Percentiles rank a stretch among this genome's conserved stretches.
Evolutionary conservation across 37 sponge, comb jelly and placozoan species (phyloP).

Genomic region (Diacarnus erythraeanus): DNA sequence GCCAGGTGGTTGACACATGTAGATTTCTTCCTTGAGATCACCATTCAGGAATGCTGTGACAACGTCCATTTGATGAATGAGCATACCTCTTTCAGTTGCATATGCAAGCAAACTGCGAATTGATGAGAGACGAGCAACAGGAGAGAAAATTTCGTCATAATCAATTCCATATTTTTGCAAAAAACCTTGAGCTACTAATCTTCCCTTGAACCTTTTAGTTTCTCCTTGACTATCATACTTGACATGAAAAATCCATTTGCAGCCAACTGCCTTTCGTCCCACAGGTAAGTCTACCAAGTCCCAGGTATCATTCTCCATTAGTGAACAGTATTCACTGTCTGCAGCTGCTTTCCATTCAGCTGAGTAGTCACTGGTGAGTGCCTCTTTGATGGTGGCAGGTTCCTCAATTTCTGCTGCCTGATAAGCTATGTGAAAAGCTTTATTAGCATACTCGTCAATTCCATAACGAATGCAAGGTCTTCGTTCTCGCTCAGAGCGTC

Average conservation of each 20-base stretch:
- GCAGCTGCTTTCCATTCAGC: constrained; percentile 51
- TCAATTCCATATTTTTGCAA: constrained; percentile 50
- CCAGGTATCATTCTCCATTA: constrained; percentile 55
- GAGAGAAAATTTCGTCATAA: constrained; percentile 58
- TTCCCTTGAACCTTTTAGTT: constrained; percentile 36
- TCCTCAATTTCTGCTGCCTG: background rate
- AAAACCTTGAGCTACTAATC: constrained; percentile 60
- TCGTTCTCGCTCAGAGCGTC: constrained; percentile 2
- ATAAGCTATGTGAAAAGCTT: background rate
- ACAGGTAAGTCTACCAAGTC: constrained; percentile 26
- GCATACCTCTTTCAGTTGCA: constrained; percentile 27
- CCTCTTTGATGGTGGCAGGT: constrained; percentile 20
- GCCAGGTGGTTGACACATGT: constrained; percentile 58
- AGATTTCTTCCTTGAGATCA: constrained; percentile 50
- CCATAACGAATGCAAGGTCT: constrained; percentile 21
- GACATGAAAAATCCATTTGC: constrained; percentile 53
- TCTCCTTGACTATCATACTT: constrained; percentile 31
- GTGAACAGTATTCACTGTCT: constrained; percentile 51
- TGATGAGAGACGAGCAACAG: constrained; percentile 40
- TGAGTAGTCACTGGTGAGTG: constrained; percentile 4
- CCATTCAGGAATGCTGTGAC: constrained; percentile 60
- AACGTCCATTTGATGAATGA: constrained; percentile 46
- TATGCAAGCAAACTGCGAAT: constrained; percentile 26
- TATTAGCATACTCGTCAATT: constrained; percentile 32
- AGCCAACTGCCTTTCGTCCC: constrained; percentile 37